phyloP scores from a whole-genome alignment of 1,140 invertebrate genomes.

The Psix sp. region DNA sequence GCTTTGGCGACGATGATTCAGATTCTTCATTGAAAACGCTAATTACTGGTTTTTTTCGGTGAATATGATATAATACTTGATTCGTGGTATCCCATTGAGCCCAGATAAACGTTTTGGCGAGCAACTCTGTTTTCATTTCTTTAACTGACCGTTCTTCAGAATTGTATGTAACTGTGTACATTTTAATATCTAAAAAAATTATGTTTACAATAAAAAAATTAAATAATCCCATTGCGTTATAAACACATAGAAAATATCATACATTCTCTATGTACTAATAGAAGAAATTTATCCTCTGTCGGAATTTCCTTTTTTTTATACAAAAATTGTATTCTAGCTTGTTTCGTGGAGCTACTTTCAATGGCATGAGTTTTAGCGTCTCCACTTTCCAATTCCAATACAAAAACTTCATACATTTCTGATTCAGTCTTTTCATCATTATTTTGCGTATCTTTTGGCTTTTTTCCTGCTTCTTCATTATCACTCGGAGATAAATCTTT shows the following conservation, averaged over 20 bases:
- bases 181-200: slow-evolving; percentile 62
- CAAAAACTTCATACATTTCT: slow-evolving; percentile 75
- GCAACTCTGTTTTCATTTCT: slow-evolving; percentile 79
- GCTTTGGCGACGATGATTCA: slow-evolving; percentile 77
- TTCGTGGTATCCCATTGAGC: slow-evolving; percentile 88
- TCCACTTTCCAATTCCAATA: slow-evolving; percentile 80
- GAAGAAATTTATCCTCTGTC: slow-evolving; percentile 82
- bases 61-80: slow-evolving; percentile 88
- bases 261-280: slow-evolving; percentile 89
- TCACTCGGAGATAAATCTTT: slow-evolving; percentile 45
- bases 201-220: slow-evolving; percentile 7
- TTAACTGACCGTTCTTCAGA: slow-evolving; percentile 54
- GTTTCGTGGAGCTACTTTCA: slow-evolving; percentile 78
- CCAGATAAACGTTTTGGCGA: slow-evolving; percentile 87
- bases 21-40: slow-evolving; percentile 83
- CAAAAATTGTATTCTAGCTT: slow-evolving; percentile 87
- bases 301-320: slow-evolving; percentile 83
- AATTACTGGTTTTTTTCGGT: slow-evolving; percentile 82
- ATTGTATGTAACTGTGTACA: slow-evolving; percentile 66
- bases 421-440: slow-evolving; percentile 10
- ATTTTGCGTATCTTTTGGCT: slow-evolving; percentile 12
- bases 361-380: slow-evolving; percentile 76
- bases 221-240: slow-evolving; percentile 4
- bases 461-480: slow-evolving; percentile 21
- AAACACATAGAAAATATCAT: slow-evolving; percentile 66